Evolutionary conservation across 2,797 vertebrate genomes (phyloP).

Genomic region (Enteromius paludinosus): DNA sequence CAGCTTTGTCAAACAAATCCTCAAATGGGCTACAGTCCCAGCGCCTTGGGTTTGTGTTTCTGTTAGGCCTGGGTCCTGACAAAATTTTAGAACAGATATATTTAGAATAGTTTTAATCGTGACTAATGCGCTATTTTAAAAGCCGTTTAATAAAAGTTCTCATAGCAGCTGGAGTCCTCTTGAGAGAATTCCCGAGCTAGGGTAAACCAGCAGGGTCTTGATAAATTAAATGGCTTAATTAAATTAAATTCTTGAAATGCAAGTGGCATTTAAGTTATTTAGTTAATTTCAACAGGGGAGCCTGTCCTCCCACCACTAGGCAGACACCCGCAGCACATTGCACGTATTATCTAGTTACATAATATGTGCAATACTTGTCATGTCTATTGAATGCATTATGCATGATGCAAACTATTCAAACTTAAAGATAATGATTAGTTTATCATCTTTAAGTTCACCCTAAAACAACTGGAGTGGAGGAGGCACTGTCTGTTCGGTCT

Average conservation of each 20-base stretch:
- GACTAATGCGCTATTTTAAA: neutral
- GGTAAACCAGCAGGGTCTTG: constrained; percentile 10
- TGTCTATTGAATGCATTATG: neutral
- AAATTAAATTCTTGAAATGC: neutral
- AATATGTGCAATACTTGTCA: neutral
- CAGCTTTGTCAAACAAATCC: constrained; percentile 42
- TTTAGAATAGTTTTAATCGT: neutral
- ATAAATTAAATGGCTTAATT: neutral
- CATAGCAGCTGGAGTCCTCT: neutral
- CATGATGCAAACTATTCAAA: neutral
- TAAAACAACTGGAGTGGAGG: neutral
- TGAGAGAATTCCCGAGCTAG: neutral
- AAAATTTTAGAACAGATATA: neutral
- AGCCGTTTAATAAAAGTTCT: neutral
- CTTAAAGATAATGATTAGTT: neutral
- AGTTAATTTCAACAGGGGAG: constrained; percentile 4
- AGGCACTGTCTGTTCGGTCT: neutral
- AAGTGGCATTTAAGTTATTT: neutral
- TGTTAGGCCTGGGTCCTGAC: neutral
- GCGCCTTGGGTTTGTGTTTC: constrained; percentile 7
- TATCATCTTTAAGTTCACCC: neutral
- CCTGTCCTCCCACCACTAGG: neutral
- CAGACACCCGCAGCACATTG: neutral
- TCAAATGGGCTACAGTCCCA: constrained; percentile 9
- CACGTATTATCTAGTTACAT: neutral